phyloP scores from a whole-genome alignment of 2,888 invertebrate genomes.

The Boloria selene region DNA sequence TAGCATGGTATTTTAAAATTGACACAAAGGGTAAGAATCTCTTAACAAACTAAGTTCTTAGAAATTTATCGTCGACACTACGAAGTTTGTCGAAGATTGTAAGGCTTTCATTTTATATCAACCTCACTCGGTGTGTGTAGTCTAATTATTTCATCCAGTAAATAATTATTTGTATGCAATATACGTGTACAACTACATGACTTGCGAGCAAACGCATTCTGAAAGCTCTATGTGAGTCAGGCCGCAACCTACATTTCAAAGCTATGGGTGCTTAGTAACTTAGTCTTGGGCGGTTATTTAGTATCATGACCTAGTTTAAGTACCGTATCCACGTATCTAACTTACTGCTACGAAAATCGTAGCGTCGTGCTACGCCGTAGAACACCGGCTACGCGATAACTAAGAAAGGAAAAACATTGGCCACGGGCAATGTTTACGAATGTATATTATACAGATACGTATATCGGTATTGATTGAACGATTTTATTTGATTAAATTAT shows the following conservation, averaged over 20 bases:
- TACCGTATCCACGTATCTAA: slow-evolving; percentile 39
- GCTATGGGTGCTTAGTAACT: slow-evolving; percentile 31
- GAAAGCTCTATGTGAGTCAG: slow-evolving; percentile 16
- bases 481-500: not conserved
- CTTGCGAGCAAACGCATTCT: slow-evolving; percentile 20
- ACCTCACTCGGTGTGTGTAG: too few relatives aligned
- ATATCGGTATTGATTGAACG: too few relatives aligned
- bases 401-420: slow-evolving; percentile 22
- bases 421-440: slow-evolving; percentile 10
- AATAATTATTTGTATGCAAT: not conserved
- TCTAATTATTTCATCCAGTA: not conserved
- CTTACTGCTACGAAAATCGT: slow-evolving; percentile 38
- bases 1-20: slow-evolving; percentile 12
- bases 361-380: slow-evolving; percentile 25
- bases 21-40: slow-evolving; percentile 15
- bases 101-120: not conserved
- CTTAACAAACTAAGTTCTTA: slow-evolving; percentile 8
- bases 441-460: not conserved
- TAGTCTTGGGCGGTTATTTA: slow-evolving; percentile 33
- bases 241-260: slow-evolving; percentile 33
- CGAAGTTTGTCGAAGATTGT: not conserved
- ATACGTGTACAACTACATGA: slow-evolving; percentile 5
- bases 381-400: slow-evolving; percentile 25
- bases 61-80: not conserved
- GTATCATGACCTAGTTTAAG: slow-evolving; percentile 43